Evolutionary conservation across 2,888 invertebrate genomes (phyloP).

Genomic region (Drosophila anomelani): DNA sequence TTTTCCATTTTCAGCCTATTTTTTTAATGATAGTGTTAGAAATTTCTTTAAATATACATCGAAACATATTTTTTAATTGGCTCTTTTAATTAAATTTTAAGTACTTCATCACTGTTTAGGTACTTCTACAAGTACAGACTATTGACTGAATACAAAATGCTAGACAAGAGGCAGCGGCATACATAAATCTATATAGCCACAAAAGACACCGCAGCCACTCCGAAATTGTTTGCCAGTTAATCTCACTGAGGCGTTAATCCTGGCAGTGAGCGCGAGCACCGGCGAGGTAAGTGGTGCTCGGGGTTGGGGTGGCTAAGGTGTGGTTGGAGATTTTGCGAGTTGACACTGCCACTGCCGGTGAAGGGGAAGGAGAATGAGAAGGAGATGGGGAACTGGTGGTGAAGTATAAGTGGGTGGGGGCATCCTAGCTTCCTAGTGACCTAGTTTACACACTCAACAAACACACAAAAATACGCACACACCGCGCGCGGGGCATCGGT

Average conservation of each 20-base stretch:
- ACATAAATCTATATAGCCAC: constrained; percentile 12
- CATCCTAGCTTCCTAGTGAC: constrained; percentile 66
- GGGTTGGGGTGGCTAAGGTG: constrained; percentile 24
- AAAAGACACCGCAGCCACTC: constrained; percentile 24
- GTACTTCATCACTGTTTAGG: no score
- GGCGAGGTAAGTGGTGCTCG: background rate
- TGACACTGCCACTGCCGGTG: constrained; percentile 20
- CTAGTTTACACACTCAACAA: constrained; percentile 55
- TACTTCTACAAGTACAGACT: no score
- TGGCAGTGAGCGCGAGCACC: constrained; percentile 20
- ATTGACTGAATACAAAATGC: background rate
- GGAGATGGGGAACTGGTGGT: background rate
- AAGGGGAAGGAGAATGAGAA: background rate
- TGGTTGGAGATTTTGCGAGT: constrained; percentile 44
- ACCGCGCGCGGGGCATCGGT: constrained; percentile 1
- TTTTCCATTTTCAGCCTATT: background rate
- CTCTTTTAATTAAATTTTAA: background rate
- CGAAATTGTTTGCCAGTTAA: constrained; percentile 46
- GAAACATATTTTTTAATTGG: background rate
- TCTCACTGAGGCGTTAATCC: constrained; percentile 58
- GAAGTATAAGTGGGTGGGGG: constrained; percentile 20
- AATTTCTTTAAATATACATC: background rate
- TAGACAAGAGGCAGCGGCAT: background rate
- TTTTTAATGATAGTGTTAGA: background rate
- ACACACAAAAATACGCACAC: constrained; percentile 39